These are phyloP conservation scores for Heliconius charithonia DNA, from an alignment of 2,888 invertebrate genomes.

Conservation along the genomic window DNA sequence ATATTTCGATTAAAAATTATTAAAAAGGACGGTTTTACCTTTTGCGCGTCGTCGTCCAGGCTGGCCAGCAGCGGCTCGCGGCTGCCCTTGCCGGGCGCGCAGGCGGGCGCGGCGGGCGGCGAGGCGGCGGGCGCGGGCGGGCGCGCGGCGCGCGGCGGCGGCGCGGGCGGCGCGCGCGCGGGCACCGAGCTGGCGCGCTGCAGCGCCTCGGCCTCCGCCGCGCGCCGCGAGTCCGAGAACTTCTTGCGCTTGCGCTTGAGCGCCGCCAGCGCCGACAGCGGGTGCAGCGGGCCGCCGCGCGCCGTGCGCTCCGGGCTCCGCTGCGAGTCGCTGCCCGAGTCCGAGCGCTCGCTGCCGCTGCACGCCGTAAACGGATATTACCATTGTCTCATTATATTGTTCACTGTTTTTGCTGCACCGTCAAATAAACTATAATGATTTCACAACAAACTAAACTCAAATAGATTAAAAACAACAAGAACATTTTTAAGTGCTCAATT, in stretches of 20 bases:
- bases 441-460: background rate
- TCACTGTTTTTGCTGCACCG: background rate
- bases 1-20: background rate
- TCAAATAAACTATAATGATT: background rate
- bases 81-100: constrained; percentile 64
- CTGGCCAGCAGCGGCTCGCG: constrained; percentile 87
- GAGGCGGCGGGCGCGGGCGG: constrained; percentile 54
- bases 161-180: constrained; percentile 69
- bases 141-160: constrained; percentile 61
- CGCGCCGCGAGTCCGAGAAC: constrained; percentile 89
- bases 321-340: constrained; percentile 88
- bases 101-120: constrained; percentile 43
- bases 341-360: constrained; percentile 86
- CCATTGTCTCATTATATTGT: background rate
- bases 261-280: constrained; percentile 87
- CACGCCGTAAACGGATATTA: background rate
- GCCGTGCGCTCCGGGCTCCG: constrained; percentile 80
- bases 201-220: constrained; percentile 64
- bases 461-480: too few relatives aligned
- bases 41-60: constrained; percentile 77
- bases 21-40: constrained; percentile 55
- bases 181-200: constrained; percentile 69
- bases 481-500: too few relatives aligned
- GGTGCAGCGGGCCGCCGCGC: constrained; percentile 67
- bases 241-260: constrained; percentile 92